Percentiles rank a stretch among this genome's conserved stretches.
Evolutionary conservation across 1,140 invertebrate genomes (phyloP).

Genomic region (Bombus consobrinus): DNA sequence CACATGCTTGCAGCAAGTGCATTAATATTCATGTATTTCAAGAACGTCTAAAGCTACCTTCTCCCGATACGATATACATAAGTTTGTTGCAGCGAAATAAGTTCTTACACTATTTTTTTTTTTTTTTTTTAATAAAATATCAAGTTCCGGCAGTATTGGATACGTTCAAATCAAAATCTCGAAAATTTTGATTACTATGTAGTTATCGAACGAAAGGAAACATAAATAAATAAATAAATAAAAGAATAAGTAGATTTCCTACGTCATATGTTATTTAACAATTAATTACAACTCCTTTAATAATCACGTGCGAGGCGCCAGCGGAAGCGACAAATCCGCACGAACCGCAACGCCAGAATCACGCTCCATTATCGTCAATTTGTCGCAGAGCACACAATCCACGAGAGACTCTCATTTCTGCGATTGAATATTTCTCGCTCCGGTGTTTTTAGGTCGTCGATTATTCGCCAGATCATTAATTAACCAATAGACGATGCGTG

Average conservation of each 20-base stretch:
- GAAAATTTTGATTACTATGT: not conserved
- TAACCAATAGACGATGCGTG: not conserved
- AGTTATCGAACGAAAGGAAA: too few relatives aligned
- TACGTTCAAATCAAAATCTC: not conserved
- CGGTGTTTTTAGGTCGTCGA: not conserved
- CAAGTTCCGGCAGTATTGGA: not conserved
- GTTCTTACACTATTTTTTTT: not conserved
- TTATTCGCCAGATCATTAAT: conserved; percentile 1
- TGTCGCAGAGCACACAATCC: not conserved
- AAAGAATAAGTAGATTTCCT: too few relatives aligned
- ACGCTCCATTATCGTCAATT: conserved; percentile 3
- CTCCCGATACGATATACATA: too few relatives aligned
- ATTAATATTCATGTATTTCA: too few relatives aligned
- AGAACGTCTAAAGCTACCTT: too few relatives aligned
- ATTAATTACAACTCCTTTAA: too few relatives aligned
- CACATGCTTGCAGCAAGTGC: too few relatives aligned
- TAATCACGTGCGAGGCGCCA: not conserved
- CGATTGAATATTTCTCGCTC: not conserved
- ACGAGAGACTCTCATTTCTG: not conserved
- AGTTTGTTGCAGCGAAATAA: too few relatives aligned
- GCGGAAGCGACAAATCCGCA: not conserved
- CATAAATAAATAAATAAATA: too few relatives aligned
- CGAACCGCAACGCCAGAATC: not conserved
- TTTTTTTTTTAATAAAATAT: not conserved
- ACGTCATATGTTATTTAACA: too few relatives aligned